Base-by-base conservation (phyloP, 37 sponge, comb jelly and placozoan genomes). In the Haliclona indistincta region DNA sequence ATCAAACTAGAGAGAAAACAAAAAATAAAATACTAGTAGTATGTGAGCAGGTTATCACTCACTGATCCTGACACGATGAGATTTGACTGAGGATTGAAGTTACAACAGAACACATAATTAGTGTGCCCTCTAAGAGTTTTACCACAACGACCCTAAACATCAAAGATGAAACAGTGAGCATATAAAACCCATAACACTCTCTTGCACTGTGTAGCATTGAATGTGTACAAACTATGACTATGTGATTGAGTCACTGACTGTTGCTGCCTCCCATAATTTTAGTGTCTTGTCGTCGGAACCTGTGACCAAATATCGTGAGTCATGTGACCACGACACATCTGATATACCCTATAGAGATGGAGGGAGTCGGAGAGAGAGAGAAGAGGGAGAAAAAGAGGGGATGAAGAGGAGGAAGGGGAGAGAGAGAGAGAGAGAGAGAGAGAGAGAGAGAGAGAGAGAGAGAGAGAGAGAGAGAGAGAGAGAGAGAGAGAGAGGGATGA, bases 71-170 rank as follows among this genome's bases (percentile, higher is more conserved):
- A 97, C 11, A 95, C 96, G 41, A 97, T 95, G 32, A 95, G 84
- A 45, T 95, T 97, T 29, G 96, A 95, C 76, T 97, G 99, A 4
- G 99, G 99, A 68, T 97, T 97, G 78, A 97, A 97, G 85, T 97
- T 97, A 64, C 95, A 97, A 70, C 95, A 95, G 69, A 95, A 97
- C 19, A 97, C 99, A 54, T 94, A 95, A 60, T 97, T 97, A 3
- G 92, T 92, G 64, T 97, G 99, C 25, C 99, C 99, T 65, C 95
- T 88, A 22, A 97, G 78, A 0, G 91, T 95, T 82, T 97, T 97
- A 65, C 92, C 47, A 69, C 95, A 92, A 56, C 89, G 92, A 3
- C 99, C 99, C 97, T 96, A 70, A 0, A 51, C 68, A 47, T 47
- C 10, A 4, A 68, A 47, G 15, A 47, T 47, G 15, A 47, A 10